phyloP scores from a whole-genome alignment of 2,113 vertebrate species.

The Hemiprocne comata region DNA sequence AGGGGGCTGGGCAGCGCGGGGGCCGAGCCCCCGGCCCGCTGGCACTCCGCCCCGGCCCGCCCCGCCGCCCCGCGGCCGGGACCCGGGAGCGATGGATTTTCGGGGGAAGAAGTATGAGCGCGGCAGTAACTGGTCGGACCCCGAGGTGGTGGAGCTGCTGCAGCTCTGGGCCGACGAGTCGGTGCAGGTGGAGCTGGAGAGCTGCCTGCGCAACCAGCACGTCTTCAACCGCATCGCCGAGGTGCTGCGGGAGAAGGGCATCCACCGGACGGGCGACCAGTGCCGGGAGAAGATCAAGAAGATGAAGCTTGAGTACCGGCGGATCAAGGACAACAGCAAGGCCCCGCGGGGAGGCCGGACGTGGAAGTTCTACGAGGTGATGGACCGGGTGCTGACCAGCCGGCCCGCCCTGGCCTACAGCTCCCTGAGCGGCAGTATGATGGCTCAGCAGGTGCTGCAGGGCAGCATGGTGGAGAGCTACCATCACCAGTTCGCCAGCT shows the following conservation, averaged over 20 bases:
- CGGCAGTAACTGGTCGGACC: slow-evolving; percentile 90
- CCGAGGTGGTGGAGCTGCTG: slow-evolving; percentile 88
- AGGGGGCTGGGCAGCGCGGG: not conserved
- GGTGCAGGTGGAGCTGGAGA: slow-evolving; percentile 87
- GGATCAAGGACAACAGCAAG: slow-evolving; percentile 88
- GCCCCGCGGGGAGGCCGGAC: slow-evolving; percentile 76
- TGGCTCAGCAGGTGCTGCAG: slow-evolving; percentile 81
- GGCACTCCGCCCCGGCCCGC: too few relatives aligned
- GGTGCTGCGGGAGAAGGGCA: slow-evolving; percentile 83
- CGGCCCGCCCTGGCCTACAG: slow-evolving; percentile 81
- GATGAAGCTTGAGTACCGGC: slow-evolving; percentile 91
- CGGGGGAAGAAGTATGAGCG: slow-evolving; percentile 86
- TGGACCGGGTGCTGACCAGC: slow-evolving; percentile 87
- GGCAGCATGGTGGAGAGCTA: slow-evolving; percentile 66
- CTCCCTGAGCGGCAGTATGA: slow-evolving; percentile 74
- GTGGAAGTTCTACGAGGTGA: slow-evolving; percentile 91
- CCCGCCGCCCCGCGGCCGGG: too few relatives aligned
- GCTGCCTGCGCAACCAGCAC: slow-evolving; percentile 88
- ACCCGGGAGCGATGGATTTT: slow-evolving; percentile 79
- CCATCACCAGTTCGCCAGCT: slow-evolving; percentile 60
- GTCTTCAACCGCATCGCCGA: slow-evolving; percentile 89
- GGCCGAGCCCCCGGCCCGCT: not conserved
- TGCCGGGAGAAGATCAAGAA: slow-evolving; percentile 93
- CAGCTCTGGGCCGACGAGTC: slow-evolving; percentile 89
- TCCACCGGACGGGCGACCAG: slow-evolving; percentile 86